phyloP scores from a whole-genome alignment of 2,797 vertebrate genomes.

The Neoniphon sammara region DNA sequence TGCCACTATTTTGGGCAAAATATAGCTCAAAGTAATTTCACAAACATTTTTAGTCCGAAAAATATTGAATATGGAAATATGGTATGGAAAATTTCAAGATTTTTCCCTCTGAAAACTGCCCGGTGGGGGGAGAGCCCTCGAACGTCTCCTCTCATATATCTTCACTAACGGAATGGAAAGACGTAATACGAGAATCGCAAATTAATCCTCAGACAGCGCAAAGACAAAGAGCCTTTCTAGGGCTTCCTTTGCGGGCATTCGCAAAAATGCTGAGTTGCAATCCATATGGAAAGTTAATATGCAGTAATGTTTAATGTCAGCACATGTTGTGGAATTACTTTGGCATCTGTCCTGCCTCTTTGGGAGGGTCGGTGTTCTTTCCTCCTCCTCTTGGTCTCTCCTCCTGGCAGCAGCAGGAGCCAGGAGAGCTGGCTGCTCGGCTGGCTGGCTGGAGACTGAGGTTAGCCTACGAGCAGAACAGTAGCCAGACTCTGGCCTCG shows the following conservation, averaged over 20 bases:
- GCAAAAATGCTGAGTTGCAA: constrained; percentile 84
- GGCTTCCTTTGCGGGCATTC: constrained; percentile 76
- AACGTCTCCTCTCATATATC: constrained; percentile 75
- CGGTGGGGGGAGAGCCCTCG: constrained; percentile 59
- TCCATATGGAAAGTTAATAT: constrained; percentile 87
- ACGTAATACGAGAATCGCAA: constrained; percentile 84
- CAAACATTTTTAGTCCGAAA: constrained; percentile 53
- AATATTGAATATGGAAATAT: constrained; percentile 68
- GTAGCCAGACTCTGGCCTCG: constrained; percentile 74
- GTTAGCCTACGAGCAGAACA: constrained; percentile 69
- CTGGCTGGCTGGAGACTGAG: constrained; percentile 69
- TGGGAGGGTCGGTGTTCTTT: constrained; percentile 80
- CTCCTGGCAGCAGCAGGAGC: constrained; percentile 74
- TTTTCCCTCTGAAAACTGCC: constrained; percentile 55
- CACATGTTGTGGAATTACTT: constrained; percentile 87
- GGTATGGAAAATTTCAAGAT: constrained; percentile 70
- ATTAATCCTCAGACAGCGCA: constrained; percentile 83
- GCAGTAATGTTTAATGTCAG: constrained; percentile 87
- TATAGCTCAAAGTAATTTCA: constrained; percentile 54
- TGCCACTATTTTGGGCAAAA: constrained; percentile 44
- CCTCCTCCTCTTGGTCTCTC: constrained; percentile 73
- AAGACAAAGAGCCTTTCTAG: constrained; percentile 86
- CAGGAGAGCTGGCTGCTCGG: constrained; percentile 75
- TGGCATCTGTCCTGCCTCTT: constrained; percentile 83
- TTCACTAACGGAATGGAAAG: constrained; percentile 82